phyloP scores from a whole-genome alignment of 64 coral and sea anemone species.

The Cladopsammia gracilis region DNA sequence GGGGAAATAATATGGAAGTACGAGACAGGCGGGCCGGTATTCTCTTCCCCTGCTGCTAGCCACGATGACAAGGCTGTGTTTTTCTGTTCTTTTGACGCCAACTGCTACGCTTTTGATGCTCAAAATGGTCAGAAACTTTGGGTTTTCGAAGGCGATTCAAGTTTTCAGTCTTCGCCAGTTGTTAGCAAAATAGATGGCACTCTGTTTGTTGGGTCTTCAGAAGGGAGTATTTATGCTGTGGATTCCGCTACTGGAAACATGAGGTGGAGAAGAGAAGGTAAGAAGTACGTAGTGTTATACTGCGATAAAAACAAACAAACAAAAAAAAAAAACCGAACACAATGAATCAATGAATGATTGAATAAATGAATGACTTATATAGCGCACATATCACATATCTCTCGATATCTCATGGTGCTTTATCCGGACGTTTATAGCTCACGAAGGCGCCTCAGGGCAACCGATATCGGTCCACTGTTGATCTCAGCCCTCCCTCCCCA shows the following conservation, averaged over 20 bases:
- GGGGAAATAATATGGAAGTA: conserved; percentile 79
- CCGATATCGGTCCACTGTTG: too few relatives aligned
- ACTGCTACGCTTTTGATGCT: conserved; percentile 82
- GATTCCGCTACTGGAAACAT: conserved; percentile 56
- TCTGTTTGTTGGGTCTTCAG: conserved; percentile 73
- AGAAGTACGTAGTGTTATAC: not conserved
- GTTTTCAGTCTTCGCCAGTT: conserved; percentile 88
- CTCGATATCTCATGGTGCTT: too few relatives aligned
- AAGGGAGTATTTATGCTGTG: conserved; percentile 82
- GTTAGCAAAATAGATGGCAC: conserved; percentile 55
- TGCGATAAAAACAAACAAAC: too few relatives aligned
- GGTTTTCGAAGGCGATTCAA: conserved; percentile 83
- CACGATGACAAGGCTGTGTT: conserved; percentile 70
- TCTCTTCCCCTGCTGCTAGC: conserved; percentile 81
- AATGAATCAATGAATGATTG: too few relatives aligned
- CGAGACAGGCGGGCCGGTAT: conserved; percentile 66
- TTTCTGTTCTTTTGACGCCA: conserved; percentile 86
- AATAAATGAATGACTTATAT: too few relatives aligned
- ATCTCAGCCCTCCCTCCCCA: too few relatives aligned
- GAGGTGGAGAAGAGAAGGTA: conserved; percentile 80
- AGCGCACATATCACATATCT: too few relatives aligned
- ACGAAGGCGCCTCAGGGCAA: too few relatives aligned
- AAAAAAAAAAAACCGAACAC: too few relatives aligned
- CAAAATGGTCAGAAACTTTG: conserved; percentile 73
- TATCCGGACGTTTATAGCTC: too few relatives aligned